These are phyloP conservation scores for Ophion obscuratus DNA, from an alignment of 2,888 invertebrate species.

Conservation along the genomic window DNA sequence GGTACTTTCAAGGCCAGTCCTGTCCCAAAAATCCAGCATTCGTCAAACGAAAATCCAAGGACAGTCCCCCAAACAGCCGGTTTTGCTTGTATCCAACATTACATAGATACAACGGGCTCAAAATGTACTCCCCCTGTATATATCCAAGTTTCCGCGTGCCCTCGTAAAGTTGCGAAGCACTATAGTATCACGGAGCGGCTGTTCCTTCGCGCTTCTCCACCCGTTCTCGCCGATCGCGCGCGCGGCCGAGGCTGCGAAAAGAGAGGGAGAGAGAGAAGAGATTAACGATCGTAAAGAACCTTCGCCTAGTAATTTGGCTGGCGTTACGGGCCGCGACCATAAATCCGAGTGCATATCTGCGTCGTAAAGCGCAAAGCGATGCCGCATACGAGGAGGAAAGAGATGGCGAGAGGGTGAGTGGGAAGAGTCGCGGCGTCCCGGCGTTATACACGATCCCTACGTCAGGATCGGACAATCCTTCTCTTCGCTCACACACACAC, in stretches of 20 bases:
- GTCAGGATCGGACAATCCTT: constrained; percentile 47
- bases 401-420: constrained; percentile 12
- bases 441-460: constrained; percentile 37
- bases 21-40: not conserved
- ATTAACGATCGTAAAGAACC: constrained; percentile 74
- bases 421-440: constrained; percentile 42
- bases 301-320: constrained; percentile 73
- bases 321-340: constrained; percentile 70
- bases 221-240: constrained; percentile 24
- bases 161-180: constrained; percentile 53
- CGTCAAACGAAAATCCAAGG: not conserved
- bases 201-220: constrained; percentile 45
- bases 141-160: constrained; percentile 40
- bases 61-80: not conserved
- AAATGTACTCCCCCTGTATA: constrained; percentile 16
- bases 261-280: constrained; percentile 59
- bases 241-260: constrained; percentile 34
- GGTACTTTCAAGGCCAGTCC: too few relatives aligned
- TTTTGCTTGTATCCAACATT: not conserved
- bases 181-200: constrained; percentile 63
- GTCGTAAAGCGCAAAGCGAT: constrained; percentile 70
- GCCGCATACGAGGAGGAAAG: constrained; percentile 50
- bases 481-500: not conserved
- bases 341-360: constrained; percentile 72
- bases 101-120: not conserved